phyloP scores from a whole-genome alignment of 2,888 invertebrate genomes.

The Athalia circularis region DNA sequence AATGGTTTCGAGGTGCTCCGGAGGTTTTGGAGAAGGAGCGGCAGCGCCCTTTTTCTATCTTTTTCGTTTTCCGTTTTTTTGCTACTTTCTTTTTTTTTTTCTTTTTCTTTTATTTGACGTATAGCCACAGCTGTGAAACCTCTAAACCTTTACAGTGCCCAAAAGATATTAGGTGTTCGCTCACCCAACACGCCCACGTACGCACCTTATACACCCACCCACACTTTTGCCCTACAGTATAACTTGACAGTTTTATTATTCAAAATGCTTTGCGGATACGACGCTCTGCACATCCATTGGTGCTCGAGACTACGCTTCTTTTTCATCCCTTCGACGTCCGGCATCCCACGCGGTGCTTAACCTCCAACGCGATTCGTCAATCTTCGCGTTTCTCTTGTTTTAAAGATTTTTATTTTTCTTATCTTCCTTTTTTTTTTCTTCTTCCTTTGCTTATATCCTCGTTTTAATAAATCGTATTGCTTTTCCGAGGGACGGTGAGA shows the following conservation, averaged over 20 bases:
- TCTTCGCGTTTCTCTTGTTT: not conserved
- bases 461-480: too few relatives aligned
- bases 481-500: too few relatives aligned
- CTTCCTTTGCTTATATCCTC: too few relatives aligned
- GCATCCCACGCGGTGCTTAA: too few relatives aligned
- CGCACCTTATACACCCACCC: not conserved
- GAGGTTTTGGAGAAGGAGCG: too few relatives aligned
- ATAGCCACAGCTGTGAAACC: conserved; percentile 33
- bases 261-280: not conserved
- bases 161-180: conserved; percentile 25
- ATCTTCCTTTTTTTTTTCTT: not conserved
- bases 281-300: not conserved
- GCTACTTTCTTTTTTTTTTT: not conserved
- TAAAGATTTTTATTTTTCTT: not conserved
- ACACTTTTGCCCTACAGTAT: not conserved
- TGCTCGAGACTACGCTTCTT: not conserved
- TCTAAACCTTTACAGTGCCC: conserved; percentile 27
- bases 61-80: not conserved
- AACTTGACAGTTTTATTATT: conserved; percentile 28
- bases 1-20: too few relatives aligned
- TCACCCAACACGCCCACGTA: not conserved
- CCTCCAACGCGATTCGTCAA: not conserved
- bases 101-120: not conserved
- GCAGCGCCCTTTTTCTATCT: too few relatives aligned
- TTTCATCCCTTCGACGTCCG: not conserved